Percentiles rank a stretch among this genome's conserved stretches.
Evolutionary conservation across 2,113 vertebrate genomes (phyloP).

Genomic region (Alaudala cheleensis): DNA sequence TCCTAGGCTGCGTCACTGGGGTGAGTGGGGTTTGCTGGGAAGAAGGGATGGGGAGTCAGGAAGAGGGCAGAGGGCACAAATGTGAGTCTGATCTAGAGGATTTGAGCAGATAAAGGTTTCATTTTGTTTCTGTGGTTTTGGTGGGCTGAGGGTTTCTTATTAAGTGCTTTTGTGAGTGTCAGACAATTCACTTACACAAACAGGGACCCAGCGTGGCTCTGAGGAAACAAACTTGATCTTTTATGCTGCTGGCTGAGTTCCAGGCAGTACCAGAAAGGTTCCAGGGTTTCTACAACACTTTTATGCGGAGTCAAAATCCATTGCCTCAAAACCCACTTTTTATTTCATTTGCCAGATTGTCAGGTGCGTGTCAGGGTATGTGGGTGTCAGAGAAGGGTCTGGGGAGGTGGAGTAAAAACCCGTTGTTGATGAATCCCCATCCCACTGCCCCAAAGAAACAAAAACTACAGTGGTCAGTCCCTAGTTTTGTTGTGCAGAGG

Average conservation of each 20-base stretch:
- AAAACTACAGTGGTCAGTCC: accelerated
- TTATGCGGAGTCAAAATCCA: not conserved
- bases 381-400: not conserved
- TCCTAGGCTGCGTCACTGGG: not conserved
- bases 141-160: not conserved
- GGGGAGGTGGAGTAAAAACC: not conserved
- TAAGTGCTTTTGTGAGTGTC: not conserved
- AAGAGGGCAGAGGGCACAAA: not conserved
- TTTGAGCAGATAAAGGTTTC: not conserved
- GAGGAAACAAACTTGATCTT: not conserved
- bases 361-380: not conserved
- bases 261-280: not conserved
- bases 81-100: not conserved
- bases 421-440: not conserved
- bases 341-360: not conserved
- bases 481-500: not conserved
- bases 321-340: not conserved
- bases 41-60: not conserved
- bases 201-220: not conserved
- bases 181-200: not conserved
- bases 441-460: accelerated
- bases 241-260: not conserved
- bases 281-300: not conserved
- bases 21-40: not conserved
- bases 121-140: not conserved